Base-by-base conservation (phyloP, 2,888 invertebrate genomes). In the Acanthosepion pharaonis region DNA sequence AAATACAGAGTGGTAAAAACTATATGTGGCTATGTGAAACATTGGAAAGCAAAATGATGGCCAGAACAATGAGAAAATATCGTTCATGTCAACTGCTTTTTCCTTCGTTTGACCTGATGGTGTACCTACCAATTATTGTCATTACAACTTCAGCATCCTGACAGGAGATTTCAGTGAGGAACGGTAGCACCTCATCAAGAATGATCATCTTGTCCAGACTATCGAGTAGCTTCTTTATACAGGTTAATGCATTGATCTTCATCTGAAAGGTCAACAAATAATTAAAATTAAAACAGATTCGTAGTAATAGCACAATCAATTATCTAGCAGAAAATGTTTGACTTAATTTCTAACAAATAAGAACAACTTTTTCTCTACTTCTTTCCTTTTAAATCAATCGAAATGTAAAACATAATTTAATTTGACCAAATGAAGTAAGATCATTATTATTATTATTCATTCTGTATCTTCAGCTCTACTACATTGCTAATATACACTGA, bases 81-180 rank as follows among this genome's bases (percentile, higher is more conserved):
- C 92, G 23, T 25, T 49, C 48, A 28, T 51, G 9, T 25, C 20
- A 92, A 48, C 25, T 92, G 92, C 9, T 42, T n/a, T 42, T n/a
- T 48, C 18, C 23, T 48, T 20, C 49, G 23, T 5, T 92, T 51
- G 0, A 49, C 20, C 49, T 92, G 49, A 23, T 23, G 48, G 28
- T 48, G 49, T 92, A 92, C 49, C 92, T 92, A 99, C 99, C 98
- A 97, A 99, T 99, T 97, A 99, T 98, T 97, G 99, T 98, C 97
- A 98, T 98, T 96, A 99, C 98, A 96, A 99, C 98, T 97, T 99
- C 98, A 20, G 99, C 98, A 97, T 99, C 99, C 95, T 98, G 98
- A 94, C 99, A 98, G 95, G 98, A 98, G 96, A 99, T 98, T 96
- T 98, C 98, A 97, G 98, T 98, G 64, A 99, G 98, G 95, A 99